Conservation (phyloP, 2,888 invertebrate species). For the Helleia helle region DNA sequence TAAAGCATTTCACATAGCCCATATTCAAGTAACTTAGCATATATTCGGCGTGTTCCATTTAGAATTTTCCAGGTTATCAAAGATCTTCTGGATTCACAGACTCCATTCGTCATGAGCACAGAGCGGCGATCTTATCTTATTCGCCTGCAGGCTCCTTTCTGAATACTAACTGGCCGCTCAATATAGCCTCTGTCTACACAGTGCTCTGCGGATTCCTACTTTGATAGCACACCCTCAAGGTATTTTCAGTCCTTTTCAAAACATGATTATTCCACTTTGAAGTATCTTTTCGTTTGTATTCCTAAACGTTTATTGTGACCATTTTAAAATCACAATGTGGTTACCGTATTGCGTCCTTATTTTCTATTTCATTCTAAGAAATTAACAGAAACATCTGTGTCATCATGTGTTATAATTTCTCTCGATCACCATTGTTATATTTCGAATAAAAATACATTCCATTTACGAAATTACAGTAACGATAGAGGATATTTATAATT, state of each 20-base stretch:
- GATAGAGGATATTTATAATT: too few species aligned
- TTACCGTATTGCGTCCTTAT: too few species aligned
- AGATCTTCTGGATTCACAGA: slow-evolving; percentile 17
- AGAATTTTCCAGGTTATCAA: background rate
- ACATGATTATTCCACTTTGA: slow-evolving; percentile 11
- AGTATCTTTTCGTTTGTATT: background rate
- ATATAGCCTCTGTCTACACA: slow-evolving; percentile 26
- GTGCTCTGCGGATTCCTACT: slow-evolving; percentile 38
- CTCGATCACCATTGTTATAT: too few species aligned
- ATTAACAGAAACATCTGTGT: too few species aligned
- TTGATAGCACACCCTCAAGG: slow-evolving; percentile 50
- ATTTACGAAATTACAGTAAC: too few species aligned
- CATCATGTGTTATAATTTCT: too few species aligned
- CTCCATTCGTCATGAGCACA: slow-evolving; percentile 32
- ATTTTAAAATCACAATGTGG: too few species aligned
- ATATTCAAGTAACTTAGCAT: too few species aligned
- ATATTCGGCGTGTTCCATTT: background rate
- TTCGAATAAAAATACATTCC: too few species aligned
- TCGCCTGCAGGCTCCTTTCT: slow-evolving; percentile 64
- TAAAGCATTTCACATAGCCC: too few species aligned
- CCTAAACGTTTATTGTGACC: too few species aligned
- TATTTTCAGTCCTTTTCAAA: slow-evolving; percentile 35
- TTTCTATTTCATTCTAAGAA: too few species aligned
- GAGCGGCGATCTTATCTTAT: slow-evolving; percentile 58
- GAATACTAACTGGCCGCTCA: slow-evolving; percentile 66